Conservation (phyloP, 2,888 invertebrate species). For the Ormyrus rosae region DNA sequence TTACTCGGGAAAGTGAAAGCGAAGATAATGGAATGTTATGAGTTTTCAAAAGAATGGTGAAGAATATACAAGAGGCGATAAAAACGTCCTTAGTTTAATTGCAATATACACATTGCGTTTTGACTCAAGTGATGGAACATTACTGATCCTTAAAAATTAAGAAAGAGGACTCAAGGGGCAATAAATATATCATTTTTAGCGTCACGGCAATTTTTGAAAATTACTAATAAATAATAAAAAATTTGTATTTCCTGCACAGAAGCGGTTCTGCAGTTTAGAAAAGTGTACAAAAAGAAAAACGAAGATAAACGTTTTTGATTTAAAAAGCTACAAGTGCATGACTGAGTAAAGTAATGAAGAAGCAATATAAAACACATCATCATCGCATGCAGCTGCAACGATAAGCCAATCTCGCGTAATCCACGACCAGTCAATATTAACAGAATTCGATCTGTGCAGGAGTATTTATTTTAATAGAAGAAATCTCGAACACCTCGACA, state of each 20-base stretch:
- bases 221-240: constrained; percentile 11
- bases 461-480: constrained; percentile 50
- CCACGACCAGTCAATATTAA: constrained; percentile 55
- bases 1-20: too few relatives aligned
- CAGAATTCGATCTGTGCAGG: constrained; percentile 51
- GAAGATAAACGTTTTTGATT: constrained; percentile 36
- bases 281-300: constrained; percentile 41
- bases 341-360: constrained; percentile 34
- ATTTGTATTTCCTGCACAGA: constrained; percentile 52
- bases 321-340: constrained; percentile 1
- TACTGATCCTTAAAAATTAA: constrained; percentile 47
- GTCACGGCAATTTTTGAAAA: constrained; percentile 41
- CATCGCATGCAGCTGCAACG: constrained; percentile 36
- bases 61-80: constrained; percentile 11
- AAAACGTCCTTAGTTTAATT: constrained; percentile 41
- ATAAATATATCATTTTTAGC: constrained; percentile 54
- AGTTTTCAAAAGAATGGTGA: constrained; percentile 28
- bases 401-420: constrained; percentile 36
- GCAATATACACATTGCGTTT: constrained; percentile 34
- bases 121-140: constrained; percentile 34
- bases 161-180: constrained; percentile 56
- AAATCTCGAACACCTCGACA: constrained; percentile 36
- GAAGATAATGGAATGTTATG: constrained; percentile 1
- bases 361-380: constrained; percentile 54
- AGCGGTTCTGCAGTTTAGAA: constrained; percentile 41